Base-by-base conservation (phyloP, 2,888 invertebrate species). In the Agrochola lota region DNA sequence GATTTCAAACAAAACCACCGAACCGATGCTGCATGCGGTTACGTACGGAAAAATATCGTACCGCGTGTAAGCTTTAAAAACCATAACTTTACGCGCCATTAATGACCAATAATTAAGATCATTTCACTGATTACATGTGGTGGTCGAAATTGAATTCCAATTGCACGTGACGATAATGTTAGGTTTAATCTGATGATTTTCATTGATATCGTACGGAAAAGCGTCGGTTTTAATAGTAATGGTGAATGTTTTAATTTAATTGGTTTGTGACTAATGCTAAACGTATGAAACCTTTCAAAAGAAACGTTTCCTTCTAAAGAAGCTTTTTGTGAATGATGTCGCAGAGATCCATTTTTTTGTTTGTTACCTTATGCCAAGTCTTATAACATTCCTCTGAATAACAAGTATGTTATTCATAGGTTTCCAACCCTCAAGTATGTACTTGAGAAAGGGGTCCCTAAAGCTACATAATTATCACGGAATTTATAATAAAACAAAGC, bases 61-160 rank as follows among this genome's bases (percentile, higher is more conserved):
- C 20, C 26, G 17, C 9, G 12, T n/a, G 40, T 20, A 1, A 17
- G 30, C 35, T 67, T 81, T 66, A 60, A 72, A 83, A 74, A 63
- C 17, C 60, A 60, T 59, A 46, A 68, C 23, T 52, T 43, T 55
- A 64, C 43, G 30, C 60, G 60, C 62, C 82, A 83, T 80, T 82
- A 46, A 60, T 79, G 71, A 60, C 79, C 70, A 74, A 76, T 83
- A 71, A 83, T 84, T 84, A 71, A 84, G 85, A 84, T 84, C 74
- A 81, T 52, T 77, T 66, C 59, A 66, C 52, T 70, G 85, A 84
- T 84, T 70, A 77, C 81, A 80, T 35, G 64, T 59, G 77, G 77
- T 63, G 77, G 71, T 66, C 8, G 71, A 46, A 84, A 84, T 84
- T 84, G 85, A 84, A 81, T 74, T 84, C 49, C 62, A 74, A 78